Evolutionary conservation across 1,140 invertebrate genomes (phyloP).

Genomic region (Papilio machaon): DNA sequence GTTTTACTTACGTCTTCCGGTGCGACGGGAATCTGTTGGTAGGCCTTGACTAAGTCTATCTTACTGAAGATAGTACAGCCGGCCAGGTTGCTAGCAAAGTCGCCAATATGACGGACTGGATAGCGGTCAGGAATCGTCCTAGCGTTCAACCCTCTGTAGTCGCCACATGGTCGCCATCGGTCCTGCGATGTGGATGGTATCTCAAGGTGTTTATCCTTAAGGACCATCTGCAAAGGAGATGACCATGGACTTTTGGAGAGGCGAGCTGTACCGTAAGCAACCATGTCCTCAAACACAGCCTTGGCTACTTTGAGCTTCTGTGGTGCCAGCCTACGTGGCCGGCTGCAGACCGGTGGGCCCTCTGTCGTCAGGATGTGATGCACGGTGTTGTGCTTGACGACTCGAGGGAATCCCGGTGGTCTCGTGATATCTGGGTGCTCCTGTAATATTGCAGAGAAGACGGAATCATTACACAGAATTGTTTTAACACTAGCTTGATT

Average conservation of each 20-base stretch:
- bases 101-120: not conserved
- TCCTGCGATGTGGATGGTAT: not conserved
- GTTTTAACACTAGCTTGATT: not conserved
- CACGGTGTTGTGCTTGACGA: conserved; percentile 31
- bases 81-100: not conserved
- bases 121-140: not conserved
- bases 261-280: not conserved
- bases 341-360: conserved; percentile 24
- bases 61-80: not conserved
- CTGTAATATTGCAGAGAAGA: not conserved
- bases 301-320: conserved; percentile 9
- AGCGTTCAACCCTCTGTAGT: not conserved
- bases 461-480: not conserved
- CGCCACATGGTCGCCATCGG: not conserved
- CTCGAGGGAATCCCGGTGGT: conserved; percentile 18
- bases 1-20: not conserved
- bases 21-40: not conserved
- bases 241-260: not conserved
- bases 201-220: not conserved
- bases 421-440: conserved; percentile 24
- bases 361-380: conserved; percentile 35
- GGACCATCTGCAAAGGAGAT: not conserved
- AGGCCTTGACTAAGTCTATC: not conserved
- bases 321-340: conserved; percentile 21
- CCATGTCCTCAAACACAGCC: conserved; percentile 36